A percentile compares a stretch with the other conserved stretches of the same genome.
Evolutionary conservation across 2,797 vertebrate species (phyloP).

Genomic region (Amblyraja radiata): DNA sequence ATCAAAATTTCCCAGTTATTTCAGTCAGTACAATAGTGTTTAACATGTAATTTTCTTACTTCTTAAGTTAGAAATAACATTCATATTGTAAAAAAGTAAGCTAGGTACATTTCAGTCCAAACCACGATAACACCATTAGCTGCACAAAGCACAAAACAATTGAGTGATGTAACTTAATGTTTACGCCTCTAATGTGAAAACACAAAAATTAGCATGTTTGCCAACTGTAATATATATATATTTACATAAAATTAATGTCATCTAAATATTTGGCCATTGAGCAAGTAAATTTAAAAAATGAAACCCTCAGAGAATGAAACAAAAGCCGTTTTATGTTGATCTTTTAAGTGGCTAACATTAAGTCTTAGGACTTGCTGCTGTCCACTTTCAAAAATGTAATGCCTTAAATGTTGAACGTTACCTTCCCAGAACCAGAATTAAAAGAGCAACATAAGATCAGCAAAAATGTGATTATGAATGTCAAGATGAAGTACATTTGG

Average conservation of each 20-base stretch:
- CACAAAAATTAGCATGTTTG: not conserved
- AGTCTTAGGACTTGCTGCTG: not conserved
- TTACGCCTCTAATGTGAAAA: not conserved
- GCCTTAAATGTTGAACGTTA: not conserved
- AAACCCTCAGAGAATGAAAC: not conserved
- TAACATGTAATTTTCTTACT: too few relatives aligned
- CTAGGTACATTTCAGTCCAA: not conserved
- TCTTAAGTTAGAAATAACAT: too few relatives aligned
- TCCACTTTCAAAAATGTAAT: not conserved
- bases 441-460: slow-evolving; percentile 19
- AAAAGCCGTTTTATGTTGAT: slow-evolving; percentile 17
- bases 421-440: not conserved
- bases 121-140: not conserved
- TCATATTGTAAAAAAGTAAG: not conserved
- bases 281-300: not conserved
- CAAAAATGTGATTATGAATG: not conserved
- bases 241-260: not conserved
- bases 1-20: not conserved
- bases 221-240: not conserved
- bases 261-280: not conserved
- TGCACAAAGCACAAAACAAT: not conserved
- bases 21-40: not conserved
- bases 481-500: not conserved
- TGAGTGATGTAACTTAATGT: not conserved
- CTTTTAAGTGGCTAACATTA: slow-evolving; percentile 4